Conservation (phyloP, 2,113 vertebrate genomes). For the Todiramphus chloris region DNA sequence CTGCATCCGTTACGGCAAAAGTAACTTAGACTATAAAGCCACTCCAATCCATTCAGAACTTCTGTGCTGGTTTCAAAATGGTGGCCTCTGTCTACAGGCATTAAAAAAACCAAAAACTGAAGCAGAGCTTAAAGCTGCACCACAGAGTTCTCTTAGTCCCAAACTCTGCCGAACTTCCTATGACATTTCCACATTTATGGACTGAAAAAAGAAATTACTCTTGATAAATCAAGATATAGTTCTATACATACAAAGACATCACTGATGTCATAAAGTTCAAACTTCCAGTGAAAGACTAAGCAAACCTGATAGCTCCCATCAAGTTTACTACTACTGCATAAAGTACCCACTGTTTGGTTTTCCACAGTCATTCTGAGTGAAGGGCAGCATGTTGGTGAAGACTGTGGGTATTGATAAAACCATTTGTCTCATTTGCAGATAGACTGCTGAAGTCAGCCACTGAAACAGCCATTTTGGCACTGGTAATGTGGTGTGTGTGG, state of each 20-base stretch:
- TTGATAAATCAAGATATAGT: constrained; percentile 99
- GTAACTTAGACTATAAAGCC: constrained; percentile 78
- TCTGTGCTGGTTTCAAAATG: constrained; percentile 83
- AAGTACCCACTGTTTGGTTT: constrained; percentile 32
- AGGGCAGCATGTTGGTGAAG: constrained; percentile 93
- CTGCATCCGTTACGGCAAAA: constrained; percentile 77
- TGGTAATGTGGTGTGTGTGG: constrained; percentile 89
- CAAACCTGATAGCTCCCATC: constrained; percentile 80
- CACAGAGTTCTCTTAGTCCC: constrained; percentile 84
- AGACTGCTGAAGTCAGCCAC: constrained; percentile 96
- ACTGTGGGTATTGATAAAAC: constrained; percentile 86
- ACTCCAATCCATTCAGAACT: constrained; percentile 78
- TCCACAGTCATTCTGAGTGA: constrained; percentile 88
- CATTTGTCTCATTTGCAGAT: constrained; percentile 87
- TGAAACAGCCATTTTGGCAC: constrained; percentile 96
- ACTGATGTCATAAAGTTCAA: constrained; percentile 99
- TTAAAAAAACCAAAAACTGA: constrained; percentile 58
- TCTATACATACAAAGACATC: constrained; percentile 98
- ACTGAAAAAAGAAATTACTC: constrained; percentile 95
- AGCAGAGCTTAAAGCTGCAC: constrained; percentile 87
- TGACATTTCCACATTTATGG: constrained; percentile 88
- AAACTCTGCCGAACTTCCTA: constrained; percentile 81
- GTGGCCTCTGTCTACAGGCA: constrained; percentile 78
- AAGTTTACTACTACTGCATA: constrained; percentile 73
- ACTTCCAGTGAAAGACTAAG: constrained; percentile 97